Percentiles rank a stretch among this genome's conserved stretches.
Conservation (phyloP, 2,113 vertebrate species). For the Dunckerocampus dactyliophorus region DNA sequence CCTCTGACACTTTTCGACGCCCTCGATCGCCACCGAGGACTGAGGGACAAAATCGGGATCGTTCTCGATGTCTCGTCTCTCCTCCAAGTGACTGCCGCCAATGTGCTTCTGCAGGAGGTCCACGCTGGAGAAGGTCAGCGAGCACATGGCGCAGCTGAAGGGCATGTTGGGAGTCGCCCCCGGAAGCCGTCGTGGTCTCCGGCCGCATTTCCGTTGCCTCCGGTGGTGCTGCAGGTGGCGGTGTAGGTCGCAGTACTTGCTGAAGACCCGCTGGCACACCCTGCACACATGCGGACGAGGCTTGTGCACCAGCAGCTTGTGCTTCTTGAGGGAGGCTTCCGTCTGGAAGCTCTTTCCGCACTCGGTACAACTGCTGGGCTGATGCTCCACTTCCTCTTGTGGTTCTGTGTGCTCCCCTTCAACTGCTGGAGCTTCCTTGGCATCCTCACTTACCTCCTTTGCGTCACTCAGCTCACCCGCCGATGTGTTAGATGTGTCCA, state of each 20-base stretch:
- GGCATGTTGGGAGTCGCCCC: neutral
- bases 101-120: constrained; percentile 48
- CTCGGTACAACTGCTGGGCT: constrained; percentile 22
- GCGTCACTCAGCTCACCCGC: neutral
- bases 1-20: constrained; percentile 18
- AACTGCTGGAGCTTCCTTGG: too few species aligned
- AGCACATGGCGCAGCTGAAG: constrained; percentile 45
- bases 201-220: neutral
- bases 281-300: constrained; percentile 59
- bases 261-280: constrained; percentile 55
- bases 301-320: constrained; percentile 34
- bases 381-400: neutral
- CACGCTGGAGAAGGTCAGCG: constrained; percentile 24
- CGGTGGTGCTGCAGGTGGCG: constrained; percentile 51
- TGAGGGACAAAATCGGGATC: constrained; percentile 24
- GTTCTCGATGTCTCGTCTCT: neutral
- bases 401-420: neutral
- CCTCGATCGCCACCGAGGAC: neutral
- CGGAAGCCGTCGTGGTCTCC: accelerated
- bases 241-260: constrained; percentile 53
- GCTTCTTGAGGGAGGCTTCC: constrained; percentile 30
- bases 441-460: neutral
- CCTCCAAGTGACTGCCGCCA: constrained; percentile 23
- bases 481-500: neutral
- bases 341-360: constrained; percentile 44